Evolutionary conservation across 2,113 vertebrate genomes (phyloP), one percentile per base, ranked within the genome.

Genomic region (Aptenodytes patagonicus): DNA sequence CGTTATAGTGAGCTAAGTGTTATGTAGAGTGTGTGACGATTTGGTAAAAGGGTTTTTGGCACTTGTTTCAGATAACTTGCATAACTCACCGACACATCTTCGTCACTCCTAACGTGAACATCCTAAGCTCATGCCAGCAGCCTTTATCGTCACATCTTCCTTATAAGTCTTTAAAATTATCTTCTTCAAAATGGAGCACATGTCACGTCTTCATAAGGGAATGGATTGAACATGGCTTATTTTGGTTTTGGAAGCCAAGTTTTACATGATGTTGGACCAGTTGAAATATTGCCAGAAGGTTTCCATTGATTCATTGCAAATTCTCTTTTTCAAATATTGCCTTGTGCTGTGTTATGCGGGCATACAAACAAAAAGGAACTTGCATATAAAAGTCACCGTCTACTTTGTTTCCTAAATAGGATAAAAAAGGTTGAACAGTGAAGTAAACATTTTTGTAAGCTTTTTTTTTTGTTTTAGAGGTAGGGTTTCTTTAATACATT

Each of bases 31-130:
- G 78, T 80, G 49, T 46, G 91, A 85, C 77, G 94, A 83, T 91
- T 81, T 75, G 64, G 87, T 94, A 73, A 89, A 95, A 95, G 89
- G 66, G 65, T 69, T 96, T 94, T 90, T 95, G 95, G 84, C 87
- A 68, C 71, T 95, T 79, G 54, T 87, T 94, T 94, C 51, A 71
- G 89, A 76, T 91, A 75, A 92, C 93, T 93, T 82, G 77, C 52
- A 65, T 76, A 93, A 90, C 71, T 95, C 87, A 42, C 32, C 1
- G 0, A 17, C 15, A 60, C 3, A 6, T 82, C 93, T 83, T 94
- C 21, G 19, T 72, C 62, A 19, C 77, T 94, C 6, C 3, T 19
- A 91, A 61, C 0, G 11, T n/a, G 54, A 81, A 80, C 1, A 4
- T 87, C 49, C 64, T 57, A n/a, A 88, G 72, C 62, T 80, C 40